A percentile compares a stretch with the other conserved stretches of the same genome.
Evolutionary conservation across 1,140 invertebrate genomes (phyloP).

Genomic region (Phenacoccus solenopsis): DNA sequence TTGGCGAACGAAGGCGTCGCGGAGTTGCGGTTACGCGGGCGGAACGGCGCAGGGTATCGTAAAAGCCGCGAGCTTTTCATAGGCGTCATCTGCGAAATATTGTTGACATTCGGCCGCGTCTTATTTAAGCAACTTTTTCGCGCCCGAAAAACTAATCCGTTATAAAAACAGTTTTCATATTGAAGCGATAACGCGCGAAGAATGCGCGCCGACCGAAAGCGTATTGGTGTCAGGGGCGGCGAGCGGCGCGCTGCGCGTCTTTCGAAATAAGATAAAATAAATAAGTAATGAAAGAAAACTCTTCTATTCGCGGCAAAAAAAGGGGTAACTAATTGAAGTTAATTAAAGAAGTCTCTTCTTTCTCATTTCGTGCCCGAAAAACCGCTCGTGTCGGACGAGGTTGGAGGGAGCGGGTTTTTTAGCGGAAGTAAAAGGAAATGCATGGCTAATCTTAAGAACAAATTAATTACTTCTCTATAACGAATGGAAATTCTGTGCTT

Average conservation of each 20-base stretch:
- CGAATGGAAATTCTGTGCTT: conserved; percentile 10
- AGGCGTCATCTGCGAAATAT: conserved; percentile 16
- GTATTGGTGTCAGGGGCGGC: neutral
- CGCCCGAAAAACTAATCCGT: conserved; percentile 11
- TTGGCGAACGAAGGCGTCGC: no score
- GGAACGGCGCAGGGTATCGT: neutral
- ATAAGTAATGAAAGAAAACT: conserved; percentile 18
- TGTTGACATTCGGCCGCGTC: conserved; percentile 11
- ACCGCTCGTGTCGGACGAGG: neutral
- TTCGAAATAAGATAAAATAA: conserved; percentile 13
- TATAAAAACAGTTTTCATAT: conserved; percentile 12
- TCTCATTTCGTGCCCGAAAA: neutral
- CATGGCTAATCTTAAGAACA: conserved; percentile 17
- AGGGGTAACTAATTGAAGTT: conserved; percentile 15
- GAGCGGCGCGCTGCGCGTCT: neutral
- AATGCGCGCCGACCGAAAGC: no score
- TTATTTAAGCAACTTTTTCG: conserved; percentile 7
- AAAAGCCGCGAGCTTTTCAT: neutral
- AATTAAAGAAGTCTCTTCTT: conserved; percentile 16
- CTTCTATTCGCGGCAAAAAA: neutral
- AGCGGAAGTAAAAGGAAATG: conserved; percentile 10
- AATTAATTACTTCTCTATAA: conserved; percentile 17
- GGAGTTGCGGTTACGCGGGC: no score
- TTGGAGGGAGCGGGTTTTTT: neutral
- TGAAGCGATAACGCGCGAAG: conserved; percentile 9